Evolutionary conservation across 1,140 invertebrate species (phyloP).

Genomic region (Philaenus spumarius): DNA sequence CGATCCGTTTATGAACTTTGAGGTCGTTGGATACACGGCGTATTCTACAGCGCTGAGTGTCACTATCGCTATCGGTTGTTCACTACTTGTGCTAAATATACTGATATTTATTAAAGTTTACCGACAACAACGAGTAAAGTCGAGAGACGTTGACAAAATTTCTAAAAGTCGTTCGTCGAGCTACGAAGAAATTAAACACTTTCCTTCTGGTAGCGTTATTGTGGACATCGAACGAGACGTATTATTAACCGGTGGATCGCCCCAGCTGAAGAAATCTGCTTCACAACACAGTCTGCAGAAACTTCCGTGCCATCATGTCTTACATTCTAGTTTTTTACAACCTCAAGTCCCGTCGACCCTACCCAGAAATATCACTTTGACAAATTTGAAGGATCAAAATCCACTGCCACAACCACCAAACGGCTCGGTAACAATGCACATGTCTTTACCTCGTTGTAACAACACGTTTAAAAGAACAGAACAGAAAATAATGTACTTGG

Average conservation of each 20-base stretch:
- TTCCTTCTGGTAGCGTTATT: slow-evolving; percentile 9
- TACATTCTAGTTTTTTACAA: slow-evolving; percentile 14
- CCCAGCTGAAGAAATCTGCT: not conserved
- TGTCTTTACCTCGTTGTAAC: not conserved
- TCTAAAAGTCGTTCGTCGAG: slow-evolving; percentile 30
- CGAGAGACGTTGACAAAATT: slow-evolving; percentile 42
- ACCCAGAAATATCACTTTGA: not conserved
- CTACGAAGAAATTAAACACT: not conserved
- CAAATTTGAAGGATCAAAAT: not conserved
- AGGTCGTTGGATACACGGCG: slow-evolving; percentile 63
- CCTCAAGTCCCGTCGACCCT: not conserved
- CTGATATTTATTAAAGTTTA: slow-evolving; percentile 89
- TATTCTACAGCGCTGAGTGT: slow-evolving; percentile 76
- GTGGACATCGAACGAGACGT: slow-evolving; percentile 18
- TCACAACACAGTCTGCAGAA: slow-evolving; percentile 7
- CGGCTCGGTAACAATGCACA: not conserved
- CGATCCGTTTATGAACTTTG: slow-evolving; percentile 63
- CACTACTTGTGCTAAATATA: slow-evolving; percentile 66
- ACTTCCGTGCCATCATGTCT: slow-evolving; percentile 1
- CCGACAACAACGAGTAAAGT: slow-evolving; percentile 83
- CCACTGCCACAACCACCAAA: not conserved
- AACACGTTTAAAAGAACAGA: not conserved
- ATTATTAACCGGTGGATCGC: not conserved
- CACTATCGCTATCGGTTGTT: slow-evolving; percentile 82
- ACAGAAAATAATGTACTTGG: too few relatives aligned